phyloP scores from a whole-genome alignment of 2,797 vertebrate genomes.

The Poeciliopsis gracilis region DNA sequence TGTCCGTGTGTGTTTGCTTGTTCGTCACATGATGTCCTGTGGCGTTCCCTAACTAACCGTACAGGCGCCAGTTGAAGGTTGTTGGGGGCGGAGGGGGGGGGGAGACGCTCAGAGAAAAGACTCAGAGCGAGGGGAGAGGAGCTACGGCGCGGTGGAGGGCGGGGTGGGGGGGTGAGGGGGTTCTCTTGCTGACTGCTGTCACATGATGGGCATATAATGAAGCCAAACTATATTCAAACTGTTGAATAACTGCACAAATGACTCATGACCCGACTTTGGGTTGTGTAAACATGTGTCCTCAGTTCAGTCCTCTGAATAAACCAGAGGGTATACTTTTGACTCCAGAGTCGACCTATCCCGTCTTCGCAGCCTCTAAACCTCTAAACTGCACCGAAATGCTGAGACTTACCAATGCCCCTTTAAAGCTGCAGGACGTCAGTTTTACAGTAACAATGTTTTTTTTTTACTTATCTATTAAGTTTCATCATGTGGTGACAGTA shows the following conservation, averaged over 20 bases:
- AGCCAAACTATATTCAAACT: slow-evolving; percentile 81
- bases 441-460: too few species aligned
- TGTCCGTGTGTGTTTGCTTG: slow-evolving; percentile 75
- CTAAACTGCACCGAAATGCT: slow-evolving; percentile 2
- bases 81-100: slow-evolving; percentile 52
- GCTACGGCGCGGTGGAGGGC: slow-evolving; percentile 56
- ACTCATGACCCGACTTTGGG: slow-evolving; percentile 81
- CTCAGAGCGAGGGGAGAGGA: slow-evolving; percentile 58
- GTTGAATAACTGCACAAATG: slow-evolving; percentile 79
- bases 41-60: slow-evolving; percentile 84
- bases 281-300: slow-evolving; percentile 66
- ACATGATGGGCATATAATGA: slow-evolving; percentile 83
- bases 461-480: too few species aligned
- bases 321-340: slow-evolving; percentile 24
- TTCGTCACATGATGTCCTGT: slow-evolving; percentile 87
- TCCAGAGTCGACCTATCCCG: slow-evolving; percentile 2
- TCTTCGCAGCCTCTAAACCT: slow-evolving; percentile 30
- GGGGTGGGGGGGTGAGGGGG: slow-evolving; percentile 66
- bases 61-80: slow-evolving; percentile 80
- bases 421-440: too few species aligned
- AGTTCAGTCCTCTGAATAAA: slow-evolving; percentile 33
- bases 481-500: too few species aligned
- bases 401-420: slow-evolving; percentile 29
- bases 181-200: slow-evolving; percentile 79
- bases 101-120: slow-evolving; percentile 59